Conservation (phyloP, 2,888 invertebrate genomes). For the Cryptocephalus moraei region DNA sequence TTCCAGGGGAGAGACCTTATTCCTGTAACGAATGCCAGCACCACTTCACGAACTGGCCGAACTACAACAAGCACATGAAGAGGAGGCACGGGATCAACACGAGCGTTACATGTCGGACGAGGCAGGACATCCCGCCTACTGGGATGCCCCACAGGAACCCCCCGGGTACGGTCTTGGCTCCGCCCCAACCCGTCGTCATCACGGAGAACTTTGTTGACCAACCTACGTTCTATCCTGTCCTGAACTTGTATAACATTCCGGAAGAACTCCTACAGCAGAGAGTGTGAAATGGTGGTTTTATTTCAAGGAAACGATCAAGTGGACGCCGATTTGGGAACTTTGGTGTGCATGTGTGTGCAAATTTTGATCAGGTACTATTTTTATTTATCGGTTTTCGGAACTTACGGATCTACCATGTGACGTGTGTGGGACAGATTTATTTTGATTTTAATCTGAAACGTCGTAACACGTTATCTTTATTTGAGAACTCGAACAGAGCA, state of each 20-base stretch:
- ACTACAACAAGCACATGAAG: constrained; percentile 76
- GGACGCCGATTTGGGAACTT: too few relatives aligned
- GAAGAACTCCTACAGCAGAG: constrained; percentile 30
- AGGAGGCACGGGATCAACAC: constrained; percentile 52
- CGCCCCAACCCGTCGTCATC: constrained; percentile 27
- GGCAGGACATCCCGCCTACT: constrained; percentile 37
- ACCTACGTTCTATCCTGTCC: constrained; percentile 30
- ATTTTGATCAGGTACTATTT: too few relatives aligned
- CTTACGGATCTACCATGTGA: too few relatives aligned
- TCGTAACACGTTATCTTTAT: too few relatives aligned
- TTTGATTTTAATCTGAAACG: too few relatives aligned
- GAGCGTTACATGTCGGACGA: constrained; percentile 36
- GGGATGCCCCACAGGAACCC: constrained; percentile 36
- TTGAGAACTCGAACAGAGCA: too few relatives aligned
- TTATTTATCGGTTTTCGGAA: too few relatives aligned
- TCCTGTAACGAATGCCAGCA: constrained; percentile 61
- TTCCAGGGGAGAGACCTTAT: constrained; percentile 51
- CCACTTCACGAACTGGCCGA: constrained; percentile 73
- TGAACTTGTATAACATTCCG: constrained; percentile 32
- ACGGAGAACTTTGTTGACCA: constrained; percentile 22
- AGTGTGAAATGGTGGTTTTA: constrained; percentile 8
- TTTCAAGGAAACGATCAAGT: too few relatives aligned
- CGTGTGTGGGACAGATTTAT: too few relatives aligned
- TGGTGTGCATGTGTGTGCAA: too few relatives aligned
- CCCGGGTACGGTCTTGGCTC: constrained; percentile 35